Evolutionary conservation across 2,888 invertebrate species (phyloP).

Genomic region (Drosophila austrosaltans): DNA sequence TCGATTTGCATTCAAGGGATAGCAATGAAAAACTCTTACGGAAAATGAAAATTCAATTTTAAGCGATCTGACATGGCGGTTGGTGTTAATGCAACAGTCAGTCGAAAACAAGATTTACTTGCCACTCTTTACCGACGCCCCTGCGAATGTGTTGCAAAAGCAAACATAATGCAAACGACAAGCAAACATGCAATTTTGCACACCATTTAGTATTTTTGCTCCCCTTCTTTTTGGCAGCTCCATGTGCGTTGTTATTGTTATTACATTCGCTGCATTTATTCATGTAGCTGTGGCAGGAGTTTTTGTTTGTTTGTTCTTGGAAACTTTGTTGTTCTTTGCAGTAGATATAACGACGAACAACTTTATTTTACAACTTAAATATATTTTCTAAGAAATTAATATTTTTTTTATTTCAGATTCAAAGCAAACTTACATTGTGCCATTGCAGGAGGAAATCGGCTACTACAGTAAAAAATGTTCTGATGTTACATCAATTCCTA

Average conservation of each 20-base stretch:
- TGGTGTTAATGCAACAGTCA: not conserved
- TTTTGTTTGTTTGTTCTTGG: not conserved
- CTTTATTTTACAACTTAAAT: no score
- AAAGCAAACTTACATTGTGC: no score
- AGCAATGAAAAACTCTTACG: not conserved
- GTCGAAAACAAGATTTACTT: not conserved
- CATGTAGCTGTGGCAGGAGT: not conserved
- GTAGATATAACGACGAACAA: not conserved
- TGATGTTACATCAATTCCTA: no score
- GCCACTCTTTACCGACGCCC: not conserved
- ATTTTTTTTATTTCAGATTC: not conserved
- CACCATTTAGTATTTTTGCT: constrained; percentile 25
- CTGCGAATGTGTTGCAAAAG: not conserved
- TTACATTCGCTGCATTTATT: not conserved
- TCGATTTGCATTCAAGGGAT: not conserved
- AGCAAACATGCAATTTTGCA: constrained; percentile 28
- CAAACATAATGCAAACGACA: constrained; percentile 3
- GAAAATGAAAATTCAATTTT: not conserved
- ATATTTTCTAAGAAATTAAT: no score
- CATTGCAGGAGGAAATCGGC: no score
- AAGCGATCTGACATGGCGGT: not conserved
- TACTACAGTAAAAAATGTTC: no score
- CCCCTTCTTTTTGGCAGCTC: not conserved
- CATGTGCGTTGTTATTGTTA: not conserved
- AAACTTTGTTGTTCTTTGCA: not conserved